Conservation (phyloP, 2,797 vertebrate genomes). For the Oryzias sinensis region DNA sequence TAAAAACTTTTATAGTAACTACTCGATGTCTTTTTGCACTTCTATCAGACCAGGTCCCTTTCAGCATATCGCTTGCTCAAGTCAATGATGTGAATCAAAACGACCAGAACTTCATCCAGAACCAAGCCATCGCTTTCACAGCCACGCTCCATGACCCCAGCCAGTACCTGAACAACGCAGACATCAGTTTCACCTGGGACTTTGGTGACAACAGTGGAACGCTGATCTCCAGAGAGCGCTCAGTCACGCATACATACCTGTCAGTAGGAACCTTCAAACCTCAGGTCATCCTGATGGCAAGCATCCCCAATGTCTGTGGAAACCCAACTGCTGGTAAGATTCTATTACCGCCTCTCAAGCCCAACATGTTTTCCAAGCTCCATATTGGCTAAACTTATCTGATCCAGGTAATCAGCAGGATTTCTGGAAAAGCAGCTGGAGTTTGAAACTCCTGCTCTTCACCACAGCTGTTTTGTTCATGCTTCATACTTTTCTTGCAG, state of each 20-base stretch:
- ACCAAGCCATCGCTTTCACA: constrained; percentile 85
- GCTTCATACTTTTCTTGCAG: constrained; percentile 30
- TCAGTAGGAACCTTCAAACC: constrained; percentile 78
- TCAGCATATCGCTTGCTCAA: constrained; percentile 83
- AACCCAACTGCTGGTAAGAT: constrained; percentile 67
- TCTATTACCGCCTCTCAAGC: neutral
- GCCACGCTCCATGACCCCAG: constrained; percentile 91
- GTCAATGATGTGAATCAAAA: constrained; percentile 77
- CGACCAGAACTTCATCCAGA: constrained; percentile 86
- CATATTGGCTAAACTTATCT: no score
- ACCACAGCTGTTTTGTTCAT: neutral
- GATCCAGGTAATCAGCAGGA: no score
- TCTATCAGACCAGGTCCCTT: constrained; percentile 88
- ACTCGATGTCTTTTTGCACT: neutral
- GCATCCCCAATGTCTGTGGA: constrained; percentile 83
- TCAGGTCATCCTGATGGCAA: constrained; percentile 87
- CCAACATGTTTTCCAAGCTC: no score
- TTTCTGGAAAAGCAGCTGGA: no score
- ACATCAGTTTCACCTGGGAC: constrained; percentile 92
- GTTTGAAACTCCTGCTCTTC: neutral
- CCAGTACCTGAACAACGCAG: constrained; percentile 82
- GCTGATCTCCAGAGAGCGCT: constrained; percentile 84
- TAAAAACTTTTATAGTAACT: constrained; percentile 1
- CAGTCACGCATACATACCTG: constrained; percentile 89
- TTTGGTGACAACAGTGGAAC: constrained; percentile 91